Percentiles rank a stretch among this genome's conserved stretches.
phyloP scores from a whole-genome alignment of 1,140 invertebrate species.

The Drosophila ercepeae region DNA sequence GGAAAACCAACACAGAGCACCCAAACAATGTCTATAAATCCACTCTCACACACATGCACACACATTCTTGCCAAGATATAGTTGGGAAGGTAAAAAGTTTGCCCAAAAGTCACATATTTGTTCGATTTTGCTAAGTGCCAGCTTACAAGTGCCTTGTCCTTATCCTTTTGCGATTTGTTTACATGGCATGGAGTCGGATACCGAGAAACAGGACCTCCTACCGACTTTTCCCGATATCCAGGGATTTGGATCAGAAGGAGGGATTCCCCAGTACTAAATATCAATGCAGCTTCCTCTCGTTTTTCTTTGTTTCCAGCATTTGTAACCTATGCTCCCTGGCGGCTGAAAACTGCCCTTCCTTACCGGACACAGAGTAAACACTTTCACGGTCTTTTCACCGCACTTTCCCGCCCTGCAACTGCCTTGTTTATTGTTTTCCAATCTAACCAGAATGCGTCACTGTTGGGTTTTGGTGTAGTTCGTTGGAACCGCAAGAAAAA shows the following conservation, averaged over 20 bases:
- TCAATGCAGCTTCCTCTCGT: slow-evolving; percentile 33
- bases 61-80: slow-evolving; percentile 5
- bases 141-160: slow-evolving; percentile 71
- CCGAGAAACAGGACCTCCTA: slow-evolving; percentile 6
- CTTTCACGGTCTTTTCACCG: slow-evolving; percentile 64
- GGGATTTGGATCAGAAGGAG: not conserved
- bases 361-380: slow-evolving; percentile 41
- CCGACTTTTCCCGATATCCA: not conserved
- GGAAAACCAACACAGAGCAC: slow-evolving; percentile 32
- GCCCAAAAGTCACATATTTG: slow-evolving; percentile 68
- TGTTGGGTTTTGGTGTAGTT: slow-evolving; percentile 37
- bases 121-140: slow-evolving; percentile 70
- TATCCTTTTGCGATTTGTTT: slow-evolving; percentile 74
- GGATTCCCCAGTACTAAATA: slow-evolving; percentile 37
- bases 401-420: slow-evolving; percentile 26
- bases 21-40: slow-evolving; percentile 71
- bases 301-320: slow-evolving; percentile 36
- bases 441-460: slow-evolving; percentile 59
- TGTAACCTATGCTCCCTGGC: slow-evolving; percentile 7
- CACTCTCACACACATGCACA: slow-evolving; percentile 28
- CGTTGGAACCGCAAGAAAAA: slow-evolving; percentile 59
- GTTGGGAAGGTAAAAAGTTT: slow-evolving; percentile 59
- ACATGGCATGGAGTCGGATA: slow-evolving; percentile 45
- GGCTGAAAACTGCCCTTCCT: slow-evolving; percentile 1
- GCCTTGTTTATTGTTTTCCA: slow-evolving; percentile 67